Evolutionary conservation across 2,888 invertebrate genomes (phyloP).

Genomic region (Callosobruchus maculatus): DNA sequence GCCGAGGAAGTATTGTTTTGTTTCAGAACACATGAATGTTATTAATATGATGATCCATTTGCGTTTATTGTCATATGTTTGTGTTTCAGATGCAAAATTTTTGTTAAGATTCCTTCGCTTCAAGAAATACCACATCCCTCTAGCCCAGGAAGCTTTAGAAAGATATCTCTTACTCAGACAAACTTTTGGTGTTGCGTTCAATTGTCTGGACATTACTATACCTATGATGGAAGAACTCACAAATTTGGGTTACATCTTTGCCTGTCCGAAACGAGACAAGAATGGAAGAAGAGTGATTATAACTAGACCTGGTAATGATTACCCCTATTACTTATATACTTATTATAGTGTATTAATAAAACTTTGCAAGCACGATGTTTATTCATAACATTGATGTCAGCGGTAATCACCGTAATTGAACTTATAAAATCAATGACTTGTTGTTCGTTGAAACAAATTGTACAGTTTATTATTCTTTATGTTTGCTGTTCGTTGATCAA

Average conservation of each 20-base stretch:
- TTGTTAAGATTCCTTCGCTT: slow-evolving; percentile 73
- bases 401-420: too few relatives aligned
- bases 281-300: slow-evolving; percentile 72
- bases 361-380: too few relatives aligned
- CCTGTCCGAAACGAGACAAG: slow-evolving; percentile 71
- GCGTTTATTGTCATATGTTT: background rate
- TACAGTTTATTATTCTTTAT: too few relatives aligned
- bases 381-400: too few relatives aligned
- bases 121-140: slow-evolving; percentile 76
- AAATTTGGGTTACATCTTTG: slow-evolving; percentile 72
- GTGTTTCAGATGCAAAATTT: slow-evolving; percentile 60
- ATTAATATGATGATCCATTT: background rate
- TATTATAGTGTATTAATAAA: too few relatives aligned
- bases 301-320: slow-evolving; percentile 66
- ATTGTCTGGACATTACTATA: slow-evolving; percentile 67
- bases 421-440: too few relatives aligned
- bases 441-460: too few relatives aligned
- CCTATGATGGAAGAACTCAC: slow-evolving; percentile 69
- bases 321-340: background rate
- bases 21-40: too few relatives aligned
- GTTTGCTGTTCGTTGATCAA: too few relatives aligned
- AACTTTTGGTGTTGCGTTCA: slow-evolving; percentile 72
- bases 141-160: slow-evolving; percentile 74
- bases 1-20: too few relatives aligned
- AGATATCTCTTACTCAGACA: slow-evolving; percentile 73